Percentiles rank a stretch among this genome's conserved stretches.
phyloP scores from a whole-genome alignment of 2,888 invertebrate species.

The Chrysolina haemoptera region DNA sequence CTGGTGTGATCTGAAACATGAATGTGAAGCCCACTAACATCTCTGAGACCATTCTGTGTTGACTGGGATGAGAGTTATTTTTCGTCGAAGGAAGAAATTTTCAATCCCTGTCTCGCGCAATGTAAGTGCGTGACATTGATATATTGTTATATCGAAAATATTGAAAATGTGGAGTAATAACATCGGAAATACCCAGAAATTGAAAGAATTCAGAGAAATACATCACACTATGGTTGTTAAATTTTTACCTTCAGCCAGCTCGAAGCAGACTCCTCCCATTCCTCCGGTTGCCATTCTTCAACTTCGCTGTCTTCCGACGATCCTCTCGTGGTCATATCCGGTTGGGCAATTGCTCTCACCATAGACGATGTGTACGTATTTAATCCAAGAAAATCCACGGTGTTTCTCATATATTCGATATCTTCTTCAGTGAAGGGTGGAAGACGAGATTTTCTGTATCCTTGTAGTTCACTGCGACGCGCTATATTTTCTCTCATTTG shows the following conservation, averaged over 20 bases:
- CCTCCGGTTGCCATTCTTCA: slow-evolving; percentile 37
- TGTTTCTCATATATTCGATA: slow-evolving; percentile 74
- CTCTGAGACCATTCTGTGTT: too few species aligned
- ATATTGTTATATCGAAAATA: too few species aligned
- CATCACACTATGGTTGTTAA: too few species aligned
- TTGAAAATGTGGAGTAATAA: too few species aligned
- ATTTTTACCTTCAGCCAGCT: slow-evolving; percentile 33
- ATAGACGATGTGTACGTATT: slow-evolving; percentile 81
- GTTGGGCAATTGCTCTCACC: slow-evolving; percentile 58
- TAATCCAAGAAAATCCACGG: slow-evolving; percentile 82
- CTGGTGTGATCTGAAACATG: too few species aligned
- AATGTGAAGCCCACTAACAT: too few species aligned
- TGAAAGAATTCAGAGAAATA: too few species aligned
- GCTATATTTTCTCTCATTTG: slow-evolving; percentile 75
- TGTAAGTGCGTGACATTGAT: too few species aligned
- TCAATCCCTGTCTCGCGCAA: too few species aligned
- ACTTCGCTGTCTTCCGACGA: slow-evolving; percentile 41
- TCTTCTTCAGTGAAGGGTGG: slow-evolving; percentile 76
- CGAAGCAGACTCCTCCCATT: slow-evolving; percentile 43
- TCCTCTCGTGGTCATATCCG: slow-evolving; percentile 22
- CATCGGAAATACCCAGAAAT: too few species aligned
- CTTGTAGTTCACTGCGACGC: slow-evolving; percentile 74
- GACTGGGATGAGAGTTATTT: too few species aligned
- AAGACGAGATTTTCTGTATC: slow-evolving; percentile 75
- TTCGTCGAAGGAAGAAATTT: too few species aligned